Conservation (phyloP, 2,888 invertebrate genomes). For the Dicycla oo region DNA sequence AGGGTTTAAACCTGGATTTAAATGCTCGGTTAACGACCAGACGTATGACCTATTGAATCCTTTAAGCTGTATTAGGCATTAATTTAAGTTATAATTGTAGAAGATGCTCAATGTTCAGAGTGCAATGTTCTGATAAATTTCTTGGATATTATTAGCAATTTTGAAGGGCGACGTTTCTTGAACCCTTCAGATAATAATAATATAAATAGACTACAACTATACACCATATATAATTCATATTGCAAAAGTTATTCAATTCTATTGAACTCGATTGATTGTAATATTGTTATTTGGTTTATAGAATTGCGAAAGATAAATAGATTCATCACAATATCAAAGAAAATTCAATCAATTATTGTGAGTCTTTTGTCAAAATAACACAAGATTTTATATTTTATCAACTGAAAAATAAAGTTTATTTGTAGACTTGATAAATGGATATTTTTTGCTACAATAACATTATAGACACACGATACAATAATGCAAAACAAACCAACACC, state of each 20-base stretch:
- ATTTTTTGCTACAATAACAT: conserved; percentile 13
- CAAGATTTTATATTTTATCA: not conserved
- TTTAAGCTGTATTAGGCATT: conserved; percentile 7
- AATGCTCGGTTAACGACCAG: conserved; percentile 16
- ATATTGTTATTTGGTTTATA: not conserved
- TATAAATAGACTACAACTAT: conserved; percentile 40
- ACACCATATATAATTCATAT: conserved; percentile 7
- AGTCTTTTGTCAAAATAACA: not conserved
- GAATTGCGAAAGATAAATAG: not conserved
- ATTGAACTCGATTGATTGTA: conserved; percentile 1
- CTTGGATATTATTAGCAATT: conserved; percentile 60
- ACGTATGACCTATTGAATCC: conserved; percentile 24
- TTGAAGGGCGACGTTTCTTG: conserved; percentile 59
- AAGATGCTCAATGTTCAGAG: conserved; percentile 31
- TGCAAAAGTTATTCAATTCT: conserved; percentile 11
- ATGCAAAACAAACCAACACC: conserved; percentile 30
- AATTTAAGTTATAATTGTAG: conserved; percentile 30
- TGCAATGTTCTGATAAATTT: conserved; percentile 60
- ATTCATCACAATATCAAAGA: not conserved
- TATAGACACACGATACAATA: conserved; percentile 15
- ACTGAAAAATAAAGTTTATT: not conserved
- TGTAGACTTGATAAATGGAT: conserved; percentile 6
- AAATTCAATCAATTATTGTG: conserved; percentile 2
- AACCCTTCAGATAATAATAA: conserved; percentile 51
- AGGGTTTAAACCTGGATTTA: not conserved